phyloP scores from a whole-genome alignment of 2,113 vertebrate genomes.

The Bothrops jararaca region DNA sequence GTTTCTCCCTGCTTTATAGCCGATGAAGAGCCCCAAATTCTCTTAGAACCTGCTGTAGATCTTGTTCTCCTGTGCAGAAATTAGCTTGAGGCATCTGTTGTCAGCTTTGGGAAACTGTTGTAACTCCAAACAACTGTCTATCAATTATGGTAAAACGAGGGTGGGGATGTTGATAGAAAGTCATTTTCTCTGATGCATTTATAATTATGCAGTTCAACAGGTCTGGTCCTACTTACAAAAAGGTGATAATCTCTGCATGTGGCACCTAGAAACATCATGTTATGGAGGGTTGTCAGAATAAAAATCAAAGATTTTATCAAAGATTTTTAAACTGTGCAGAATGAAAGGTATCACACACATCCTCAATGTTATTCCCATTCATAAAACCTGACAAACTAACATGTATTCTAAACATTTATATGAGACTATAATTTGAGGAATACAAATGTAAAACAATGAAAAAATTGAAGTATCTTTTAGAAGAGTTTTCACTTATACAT shows the following conservation, averaged over 20 bases:
- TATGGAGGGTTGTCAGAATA: neutral
- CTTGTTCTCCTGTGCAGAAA: neutral
- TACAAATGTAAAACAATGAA: neutral
- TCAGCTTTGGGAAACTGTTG: neutral
- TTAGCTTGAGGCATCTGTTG: neutral
- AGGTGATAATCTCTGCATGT: neutral
- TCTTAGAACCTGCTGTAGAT: neutral
- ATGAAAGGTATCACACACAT: neutral
- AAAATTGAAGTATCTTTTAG: neutral
- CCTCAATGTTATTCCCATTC: neutral
- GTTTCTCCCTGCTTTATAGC: neutral
- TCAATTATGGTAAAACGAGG: conserved; percentile 5
- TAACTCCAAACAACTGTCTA: neutral
- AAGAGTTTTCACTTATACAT: neutral
- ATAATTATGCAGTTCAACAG: neutral
- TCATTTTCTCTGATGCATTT: neutral
- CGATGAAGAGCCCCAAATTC: neutral
- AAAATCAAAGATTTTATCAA: neutral
- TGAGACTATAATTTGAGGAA: too few species aligned
- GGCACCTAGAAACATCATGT: neutral
- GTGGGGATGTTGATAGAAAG: neutral
- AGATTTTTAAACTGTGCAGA: neutral
- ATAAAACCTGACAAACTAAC: neutral
- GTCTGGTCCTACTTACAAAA: neutral
- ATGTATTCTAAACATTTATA: neutral